phyloP scores from a whole-genome alignment of 2,113 vertebrate genomes.

The Argyrosomus japonicus region DNA sequence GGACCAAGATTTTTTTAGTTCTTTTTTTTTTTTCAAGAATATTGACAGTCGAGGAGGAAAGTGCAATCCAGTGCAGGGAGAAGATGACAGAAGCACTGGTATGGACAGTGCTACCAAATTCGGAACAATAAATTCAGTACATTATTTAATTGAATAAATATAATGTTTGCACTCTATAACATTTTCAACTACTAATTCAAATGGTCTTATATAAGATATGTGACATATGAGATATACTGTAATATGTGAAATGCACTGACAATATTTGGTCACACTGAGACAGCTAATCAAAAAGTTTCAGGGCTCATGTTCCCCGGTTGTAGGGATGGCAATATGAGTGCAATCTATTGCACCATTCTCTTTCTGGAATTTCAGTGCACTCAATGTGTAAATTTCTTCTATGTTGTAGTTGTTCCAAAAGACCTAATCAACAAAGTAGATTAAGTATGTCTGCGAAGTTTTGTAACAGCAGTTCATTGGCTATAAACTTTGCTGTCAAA shows the following conservation, averaged over 20 bases:
- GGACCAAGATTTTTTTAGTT: too few species aligned
- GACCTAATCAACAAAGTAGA: not conserved
- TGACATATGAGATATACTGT: too few species aligned
- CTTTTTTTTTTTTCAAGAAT: not conserved
- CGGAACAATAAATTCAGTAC: not conserved
- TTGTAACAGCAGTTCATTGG: too few species aligned
- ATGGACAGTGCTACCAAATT: not conserved
- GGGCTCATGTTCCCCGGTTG: not conserved
- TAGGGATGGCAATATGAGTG: not conserved
- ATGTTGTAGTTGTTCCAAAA: not conserved
- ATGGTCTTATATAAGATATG: too few species aligned
- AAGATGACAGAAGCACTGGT: not conserved
- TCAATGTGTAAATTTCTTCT: not conserved
- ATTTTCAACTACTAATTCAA: not conserved
- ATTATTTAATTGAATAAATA: not conserved
- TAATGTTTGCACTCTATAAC: not conserved
- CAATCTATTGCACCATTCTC: slow-evolving; percentile 20
- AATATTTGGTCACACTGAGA: not conserved
- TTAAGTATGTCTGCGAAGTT: not conserved
- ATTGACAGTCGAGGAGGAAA: not conserved
- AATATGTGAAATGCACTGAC: not conserved
- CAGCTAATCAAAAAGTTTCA: slow-evolving; percentile 10
- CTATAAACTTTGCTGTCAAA: not conserved
- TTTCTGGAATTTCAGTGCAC: not conserved
- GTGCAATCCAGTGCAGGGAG: not conserved